A percentile compares a stretch with the other conserved stretches of the same genome.
Conservation (phyloP, 2,888 invertebrate species). For the Erebia ligea region DNA sequence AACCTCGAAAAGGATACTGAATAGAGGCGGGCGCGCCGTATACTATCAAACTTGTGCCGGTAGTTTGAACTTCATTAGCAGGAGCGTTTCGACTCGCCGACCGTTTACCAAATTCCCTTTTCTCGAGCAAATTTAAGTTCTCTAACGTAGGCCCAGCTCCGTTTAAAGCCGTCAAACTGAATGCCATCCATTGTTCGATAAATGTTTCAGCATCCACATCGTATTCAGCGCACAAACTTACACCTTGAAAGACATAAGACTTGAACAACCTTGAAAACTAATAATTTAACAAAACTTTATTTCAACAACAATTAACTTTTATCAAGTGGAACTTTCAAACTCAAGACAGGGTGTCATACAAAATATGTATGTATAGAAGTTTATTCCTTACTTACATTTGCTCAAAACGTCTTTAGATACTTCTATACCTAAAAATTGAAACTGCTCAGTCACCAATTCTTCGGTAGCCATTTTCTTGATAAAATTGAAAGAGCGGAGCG, state of each 20-base stretch:
- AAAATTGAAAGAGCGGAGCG: slow-evolving; percentile 52
- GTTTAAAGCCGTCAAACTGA: slow-evolving; percentile 85
- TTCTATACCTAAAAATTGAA: slow-evolving; percentile 85
- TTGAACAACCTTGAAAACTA: slow-evolving; percentile 78
- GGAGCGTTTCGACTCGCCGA: slow-evolving; percentile 63
- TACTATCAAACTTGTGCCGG: slow-evolving; percentile 69
- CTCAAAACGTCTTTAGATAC: slow-evolving; percentile 78
- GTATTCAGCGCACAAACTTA: slow-evolving; percentile 86
- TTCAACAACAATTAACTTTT: slow-evolving; percentile 47
- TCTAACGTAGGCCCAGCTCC: slow-evolving; percentile 85
- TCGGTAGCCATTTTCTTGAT: slow-evolving; percentile 80
- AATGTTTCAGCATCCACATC: slow-evolving; percentile 86
- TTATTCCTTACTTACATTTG: slow-evolving; percentile 77
- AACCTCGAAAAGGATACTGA: slow-evolving; percentile 74
- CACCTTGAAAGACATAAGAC: slow-evolving; percentile 75
- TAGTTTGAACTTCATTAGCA: slow-evolving; percentile 64
- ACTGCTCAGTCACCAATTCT: slow-evolving; percentile 84
- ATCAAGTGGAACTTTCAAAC: slow-evolving; percentile 28
- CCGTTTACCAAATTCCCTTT: slow-evolving; percentile 85
- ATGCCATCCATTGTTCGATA: slow-evolving; percentile 91
- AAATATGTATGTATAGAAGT: slow-evolving; percentile 24
- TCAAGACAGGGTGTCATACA: slow-evolving; percentile 19
- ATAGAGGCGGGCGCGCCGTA: slow-evolving; percentile 61
- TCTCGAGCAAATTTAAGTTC: slow-evolving; percentile 84
- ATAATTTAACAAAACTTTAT: slow-evolving; percentile 56